Evolutionary conservation across 2,888 invertebrate genomes (phyloP).

Genomic region (Drosophila hamatofila): DNA sequence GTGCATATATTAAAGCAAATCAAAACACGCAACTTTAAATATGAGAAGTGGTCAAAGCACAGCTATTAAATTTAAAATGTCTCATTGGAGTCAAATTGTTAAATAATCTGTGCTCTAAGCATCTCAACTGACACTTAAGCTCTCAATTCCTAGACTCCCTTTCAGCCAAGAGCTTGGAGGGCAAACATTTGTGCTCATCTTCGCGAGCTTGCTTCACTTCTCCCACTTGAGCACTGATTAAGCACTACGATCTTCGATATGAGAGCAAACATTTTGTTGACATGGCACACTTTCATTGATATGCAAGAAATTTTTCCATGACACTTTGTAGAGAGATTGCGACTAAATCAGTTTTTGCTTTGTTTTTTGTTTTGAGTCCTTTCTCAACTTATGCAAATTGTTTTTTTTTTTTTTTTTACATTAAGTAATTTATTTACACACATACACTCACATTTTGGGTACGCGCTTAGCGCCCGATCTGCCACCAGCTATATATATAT

Average conservation of each 20-base stretch:
- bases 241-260: slow-evolving; percentile 28
- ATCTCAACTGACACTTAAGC: not conserved
- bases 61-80: not conserved
- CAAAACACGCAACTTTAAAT: slow-evolving; percentile 18
- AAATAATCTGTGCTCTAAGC: not conserved
- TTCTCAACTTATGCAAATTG: not conserved
- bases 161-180: not conserved
- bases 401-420: not conserved
- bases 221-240: slow-evolving; percentile 12
- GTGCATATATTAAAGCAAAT: slow-evolving; percentile 45
- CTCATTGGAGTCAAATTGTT: slow-evolving; percentile 1
- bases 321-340: not conserved
- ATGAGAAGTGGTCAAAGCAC: not conserved
- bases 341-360: not conserved
- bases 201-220: slow-evolving; percentile 6
- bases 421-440: slow-evolving; percentile 3
- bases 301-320: slow-evolving; percentile 54
- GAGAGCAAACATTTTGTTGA: slow-evolving; percentile 15
- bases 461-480: slow-evolving; percentile 38
- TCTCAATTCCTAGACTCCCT: not conserved
- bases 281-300: slow-evolving; percentile 31
- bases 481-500: slow-evolving; percentile 18
- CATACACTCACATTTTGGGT: slow-evolving; percentile 44
- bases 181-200: not conserved
- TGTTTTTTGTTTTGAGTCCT: slow-evolving; percentile 27